These are phyloP conservation scores for Chironex yamaguchii DNA, from an alignment of 30 jellyfish, hydroid and myxozoan genomes.

Conservation along the genomic window DNA sequence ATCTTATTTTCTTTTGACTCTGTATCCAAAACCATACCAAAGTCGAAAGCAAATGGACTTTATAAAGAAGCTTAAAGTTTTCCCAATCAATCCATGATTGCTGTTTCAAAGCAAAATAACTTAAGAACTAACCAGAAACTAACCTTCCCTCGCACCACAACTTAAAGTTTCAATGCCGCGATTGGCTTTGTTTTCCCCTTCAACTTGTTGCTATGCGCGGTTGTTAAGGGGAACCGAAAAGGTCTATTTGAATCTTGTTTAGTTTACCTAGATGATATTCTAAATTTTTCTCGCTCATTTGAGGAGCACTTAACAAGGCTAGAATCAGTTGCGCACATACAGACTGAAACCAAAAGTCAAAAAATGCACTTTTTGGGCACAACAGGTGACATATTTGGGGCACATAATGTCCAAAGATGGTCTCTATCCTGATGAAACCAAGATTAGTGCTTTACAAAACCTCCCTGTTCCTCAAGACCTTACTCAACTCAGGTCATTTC, in stretches of 20 bases:
- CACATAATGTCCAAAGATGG: conserved; percentile 59
- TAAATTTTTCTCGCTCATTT: conserved; percentile 38
- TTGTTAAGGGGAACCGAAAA: too few relatives aligned
- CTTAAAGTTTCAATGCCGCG: too few relatives aligned
- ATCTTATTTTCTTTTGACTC: too few relatives aligned
- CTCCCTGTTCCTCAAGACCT: conserved; percentile 55
- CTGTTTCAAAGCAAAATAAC: too few relatives aligned
- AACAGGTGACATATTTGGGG: conserved; percentile 54
- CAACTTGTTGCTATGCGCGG: too few relatives aligned
- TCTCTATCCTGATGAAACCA: conserved; percentile 28
- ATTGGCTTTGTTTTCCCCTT: too few relatives aligned
- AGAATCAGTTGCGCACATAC: conserved; percentile 36
- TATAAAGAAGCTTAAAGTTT: too few relatives aligned
- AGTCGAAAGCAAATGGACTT: too few relatives aligned
- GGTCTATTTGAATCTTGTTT: conserved; percentile 61
- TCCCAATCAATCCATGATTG: too few relatives aligned
- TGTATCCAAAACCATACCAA: too few relatives aligned
- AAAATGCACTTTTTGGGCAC: conserved; percentile 56
- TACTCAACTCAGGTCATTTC: conserved; percentile 59
- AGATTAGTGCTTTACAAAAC: conserved; percentile 27
- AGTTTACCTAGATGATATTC: conserved; percentile 50
- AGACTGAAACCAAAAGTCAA: conserved; percentile 27
- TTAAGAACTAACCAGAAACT: too few relatives aligned
- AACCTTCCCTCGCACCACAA: too few relatives aligned
- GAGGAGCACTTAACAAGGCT: conserved; percentile 46